phyloP scores from a whole-genome alignment of 2,113 vertebrate genomes.

The Dissostichus mawsoni region DNA sequence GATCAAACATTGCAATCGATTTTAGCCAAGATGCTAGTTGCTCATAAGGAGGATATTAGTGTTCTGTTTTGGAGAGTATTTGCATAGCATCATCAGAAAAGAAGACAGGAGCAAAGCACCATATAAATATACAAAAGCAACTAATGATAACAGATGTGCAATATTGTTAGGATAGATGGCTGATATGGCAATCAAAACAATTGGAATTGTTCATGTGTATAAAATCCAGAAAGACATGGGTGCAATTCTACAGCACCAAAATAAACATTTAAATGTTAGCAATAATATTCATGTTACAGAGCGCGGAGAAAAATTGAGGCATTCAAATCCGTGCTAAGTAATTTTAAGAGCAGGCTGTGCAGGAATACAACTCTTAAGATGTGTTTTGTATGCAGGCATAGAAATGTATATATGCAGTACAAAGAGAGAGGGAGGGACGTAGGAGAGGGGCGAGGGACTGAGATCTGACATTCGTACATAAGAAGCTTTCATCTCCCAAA shows the following conservation, averaged over 20 bases:
- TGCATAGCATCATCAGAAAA: background rate
- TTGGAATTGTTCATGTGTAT: conserved; percentile 13
- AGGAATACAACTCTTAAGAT: conserved; percentile 1
- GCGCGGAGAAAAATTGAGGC: background rate
- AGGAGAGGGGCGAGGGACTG: conserved; percentile 10
- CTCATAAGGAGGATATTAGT: conserved; percentile 15
- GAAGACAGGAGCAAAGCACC: background rate
- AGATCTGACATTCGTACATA: conserved; percentile 32
- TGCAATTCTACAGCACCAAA: background rate
- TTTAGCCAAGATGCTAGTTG: conserved; percentile 16
- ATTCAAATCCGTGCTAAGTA: background rate
- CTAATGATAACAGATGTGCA: conserved; percentile 12
- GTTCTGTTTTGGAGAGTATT: background rate
- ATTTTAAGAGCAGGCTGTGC: conserved; percentile 27
- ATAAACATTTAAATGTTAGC: conserved; percentile 10
- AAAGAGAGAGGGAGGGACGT: conserved; percentile 4
- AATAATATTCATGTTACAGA: conserved; percentile 46
- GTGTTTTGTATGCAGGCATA: background rate
- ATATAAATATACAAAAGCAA: background rate
- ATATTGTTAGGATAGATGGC: conserved; percentile 22
- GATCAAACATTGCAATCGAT: conserved; percentile 46
- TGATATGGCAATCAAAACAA: conserved; percentile 19
- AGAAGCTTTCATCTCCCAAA: conserved; percentile 48
- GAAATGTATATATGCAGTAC: background rate
- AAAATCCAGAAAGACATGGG: conserved; percentile 14